Evolutionary conservation across 2,113 vertebrate species (phyloP), one percentile per base, ranked within the genome.

Genomic region (Cairina moschata): DNA sequence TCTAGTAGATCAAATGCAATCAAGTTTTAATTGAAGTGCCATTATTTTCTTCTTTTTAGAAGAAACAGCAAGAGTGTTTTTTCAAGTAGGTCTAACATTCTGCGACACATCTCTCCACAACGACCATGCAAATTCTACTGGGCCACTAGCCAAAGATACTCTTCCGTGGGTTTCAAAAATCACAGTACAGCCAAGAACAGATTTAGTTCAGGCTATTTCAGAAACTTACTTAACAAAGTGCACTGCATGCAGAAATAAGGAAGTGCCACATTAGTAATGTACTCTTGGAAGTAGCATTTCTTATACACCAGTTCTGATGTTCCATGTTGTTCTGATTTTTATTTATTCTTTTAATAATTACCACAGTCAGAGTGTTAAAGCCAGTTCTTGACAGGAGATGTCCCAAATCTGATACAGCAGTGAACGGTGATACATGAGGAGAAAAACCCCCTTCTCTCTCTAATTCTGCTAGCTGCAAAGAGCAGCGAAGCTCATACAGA

Each of bases 401-500:
- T 18, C 99, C 99, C 73, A 99, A 63, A 84, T 99, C 99, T 7
- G 91, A 98, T 72, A 99, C 98, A 5, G 99, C 98, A 5, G 99
- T 99, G 97, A 98, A 99, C 2, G 99, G 99, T 2, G 99, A 99
- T 16, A 99, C 72, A 2, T 99, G 99, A 20, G 99, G 98, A 11
- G 99, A 98, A 97, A 99, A 99, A 0, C 99, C 99, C 4, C 99
- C 99, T 97, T 99, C 99, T 58, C 99, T 97, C 97, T 99, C 99
- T 5, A 97, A 96, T 97, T 99, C 99, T 0, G 99, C 99, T 50
- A 99, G 98, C 96, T 99, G 99, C 81, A 99, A 97, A 1, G 99
- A 99, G 91, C 99, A 99, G n/a, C 99, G 98, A 86, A 99, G 98
- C 96, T 99, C 99, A 52, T 98, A 99, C 12, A 99, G 98, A 0